Evolutionary conservation across 2,888 invertebrate genomes (phyloP), one percentile per base, ranked within the genome.

Genomic region (Stenodera caucasica): DNA sequence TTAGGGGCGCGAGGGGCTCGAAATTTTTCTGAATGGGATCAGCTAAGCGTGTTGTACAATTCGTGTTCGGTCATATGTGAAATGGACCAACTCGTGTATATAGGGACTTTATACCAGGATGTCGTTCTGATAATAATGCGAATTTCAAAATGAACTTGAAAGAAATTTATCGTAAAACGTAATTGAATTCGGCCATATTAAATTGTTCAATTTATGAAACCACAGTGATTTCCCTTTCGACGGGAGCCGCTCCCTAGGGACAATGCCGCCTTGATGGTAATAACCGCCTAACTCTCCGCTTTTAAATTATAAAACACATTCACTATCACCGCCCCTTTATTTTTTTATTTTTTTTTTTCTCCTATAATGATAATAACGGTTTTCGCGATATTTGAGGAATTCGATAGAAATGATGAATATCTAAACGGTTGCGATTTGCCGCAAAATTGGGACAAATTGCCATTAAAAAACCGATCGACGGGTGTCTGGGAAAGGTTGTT

Each of bases 41-140:
- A 85, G 82, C 84, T 84, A 84, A 85, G 85, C 85, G 85, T 85
- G 83, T 82, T 82, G 81, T 80, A 81, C 85, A 83, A 86, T 86
- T 85, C 84, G 83, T 81, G 84, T 82, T 80, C 85, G 84, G 84
- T 85, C 85, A 85, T 81, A 84, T 84, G 85, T 85, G 85, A 86
- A 86, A 86, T 86, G 82, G 84, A 81, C 82, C 80, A 67, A 71
- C 81, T 80, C 59, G 61, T 59, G 53, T n/a, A n/a, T 55, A 78
- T 80, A 64, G 69, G 72, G 69, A 70, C 69, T 65, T 54, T 58
- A 56, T 60, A 60, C 50, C 63, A 56, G 66, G 65, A 63, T 65
- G 66, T 61, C 67, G 62, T 67, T 58, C 58, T 59, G 58, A 68
- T 73, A 74, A 74, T 73, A 75, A 74, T 73, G 72, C 72, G 74